These are phyloP conservation scores for Eupithecia pulchellata DNA, from an alignment of 2,888 invertebrate genomes.

Conservation along the genomic window DNA sequence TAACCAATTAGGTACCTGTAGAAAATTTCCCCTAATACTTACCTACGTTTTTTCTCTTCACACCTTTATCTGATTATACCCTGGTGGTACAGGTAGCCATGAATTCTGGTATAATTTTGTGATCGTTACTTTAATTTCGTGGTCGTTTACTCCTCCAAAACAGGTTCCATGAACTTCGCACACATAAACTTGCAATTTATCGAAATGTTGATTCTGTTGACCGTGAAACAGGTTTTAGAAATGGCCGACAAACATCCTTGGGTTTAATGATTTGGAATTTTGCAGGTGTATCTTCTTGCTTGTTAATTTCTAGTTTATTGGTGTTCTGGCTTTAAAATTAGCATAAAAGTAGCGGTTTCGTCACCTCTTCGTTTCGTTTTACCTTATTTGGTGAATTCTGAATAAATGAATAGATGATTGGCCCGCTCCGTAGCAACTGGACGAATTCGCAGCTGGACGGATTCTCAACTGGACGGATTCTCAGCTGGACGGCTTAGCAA, in stretches of 20 bases:
- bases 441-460: no score
- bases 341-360: not conserved
- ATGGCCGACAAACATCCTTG: slow-evolving; percentile 20
- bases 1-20: not conserved
- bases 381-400: not conserved
- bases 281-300: not conserved
- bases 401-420: no score
- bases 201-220: slow-evolving; percentile 26
- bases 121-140: not conserved
- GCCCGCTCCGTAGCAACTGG: no score
- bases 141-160: slow-evolving; percentile 12
- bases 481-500: no score
- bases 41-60: not conserved
- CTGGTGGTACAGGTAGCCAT: no score
- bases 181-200: slow-evolving; percentile 23
- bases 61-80: not conserved
- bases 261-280: not conserved
- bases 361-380: not conserved
- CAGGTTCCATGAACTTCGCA: slow-evolving; percentile 16
- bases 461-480: no score
- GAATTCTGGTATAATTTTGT: not conserved
- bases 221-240: slow-evolving; percentile 34
- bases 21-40: not conserved
- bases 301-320: slow-evolving; percentile 1
- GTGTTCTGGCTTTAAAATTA: not conserved